Evolutionary conservation across 2,888 invertebrate species (phyloP), one percentile per base, ranked within the genome.

Genomic region (Metellina segmentata): DNA sequence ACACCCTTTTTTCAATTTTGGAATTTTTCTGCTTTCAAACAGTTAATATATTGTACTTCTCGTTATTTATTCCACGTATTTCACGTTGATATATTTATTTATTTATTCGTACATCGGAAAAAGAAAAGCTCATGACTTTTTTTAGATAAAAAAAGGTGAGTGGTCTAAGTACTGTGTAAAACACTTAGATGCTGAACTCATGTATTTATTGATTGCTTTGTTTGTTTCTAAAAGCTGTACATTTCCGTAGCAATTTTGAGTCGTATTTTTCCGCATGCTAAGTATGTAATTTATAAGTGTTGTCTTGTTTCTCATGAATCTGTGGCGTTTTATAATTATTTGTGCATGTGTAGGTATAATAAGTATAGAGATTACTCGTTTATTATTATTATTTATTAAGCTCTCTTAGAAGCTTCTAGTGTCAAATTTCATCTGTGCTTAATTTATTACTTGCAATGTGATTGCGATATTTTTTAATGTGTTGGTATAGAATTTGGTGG

Each of bases 261-360:
- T 92, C 89, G 89, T 86, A 77, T 89, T 92, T 88, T 89, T 79
- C 89, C 89, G 69, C 74, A 77, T 88, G 88, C 83, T 92, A 82
- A 91, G 91, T 91, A 92, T 87, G 92, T 92, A 61, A 83, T 92
- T 92, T 86, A 89, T 92, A 78, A 88, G 82, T 92, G 92, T 92
- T 92, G 92, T 92, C 89, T 92, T 89, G 92, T 92, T 92, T 92
- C 71, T 34, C 82, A 72, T 86, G 61, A 74, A 89, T 89, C 69
- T 92, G 92, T 92, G 92, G 75, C 82, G 89, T 92, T 92, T 92
- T 77, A 81, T 70, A 89, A 74, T 92, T 89, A 88, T 92, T 87
- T 92, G 92, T 86, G 89, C 89, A 83, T 89, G 88, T 89, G 89
- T 92, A 92, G 89, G 85, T 89, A 89, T 92, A 85, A 72, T 89